These are phyloP conservation scores for Spodoptera littoralis DNA, from an alignment of 2,888 invertebrate species.

Conservation along the genomic window DNA sequence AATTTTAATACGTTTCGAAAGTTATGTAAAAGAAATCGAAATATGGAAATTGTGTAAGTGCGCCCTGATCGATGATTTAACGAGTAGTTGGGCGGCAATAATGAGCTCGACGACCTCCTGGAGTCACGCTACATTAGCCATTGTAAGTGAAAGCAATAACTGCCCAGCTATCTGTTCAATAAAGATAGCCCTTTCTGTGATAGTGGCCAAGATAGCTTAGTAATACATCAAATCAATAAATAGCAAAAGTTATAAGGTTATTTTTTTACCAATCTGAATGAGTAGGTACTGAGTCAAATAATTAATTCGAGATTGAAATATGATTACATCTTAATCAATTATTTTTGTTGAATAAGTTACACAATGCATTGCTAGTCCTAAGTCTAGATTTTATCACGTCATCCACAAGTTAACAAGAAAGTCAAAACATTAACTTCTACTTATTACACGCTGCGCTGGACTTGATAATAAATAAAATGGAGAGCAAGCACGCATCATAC, in stretches of 20 bases:
- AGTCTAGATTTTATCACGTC: constrained; percentile 1
- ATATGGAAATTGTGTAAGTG: constrained; percentile 51
- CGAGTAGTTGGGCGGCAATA: constrained; percentile 66
- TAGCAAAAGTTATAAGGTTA: no score
- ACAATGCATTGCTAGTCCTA: not conserved
- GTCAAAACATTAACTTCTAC: constrained; percentile 21
- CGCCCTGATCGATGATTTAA: constrained; percentile 64
- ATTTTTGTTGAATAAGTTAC: no score
- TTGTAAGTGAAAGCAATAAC: constrained; percentile 68
- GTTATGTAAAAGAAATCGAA: constrained; percentile 54
- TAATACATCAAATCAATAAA: not conserved
- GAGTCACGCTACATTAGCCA: constrained; percentile 72
- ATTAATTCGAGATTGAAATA: no score
- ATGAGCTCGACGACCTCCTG: constrained; percentile 66
- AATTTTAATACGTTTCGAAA: constrained; percentile 12
- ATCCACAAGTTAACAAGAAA: constrained; percentile 27
- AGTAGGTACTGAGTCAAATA: no score
- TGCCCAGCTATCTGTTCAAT: constrained; percentile 23
- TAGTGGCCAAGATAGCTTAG: no score
- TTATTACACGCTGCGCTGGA: constrained; percentile 41
- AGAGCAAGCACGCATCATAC: constrained; percentile 10
- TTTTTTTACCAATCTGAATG: not conserved
- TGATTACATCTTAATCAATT: no score
- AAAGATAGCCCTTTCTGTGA: constrained; percentile 14
- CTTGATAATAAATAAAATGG: constrained; percentile 38